Percentiles rank a stretch among this genome's conserved stretches.
phyloP scores from a whole-genome alignment of 1,140 invertebrate genomes.

The Diorhabda elongata region DNA sequence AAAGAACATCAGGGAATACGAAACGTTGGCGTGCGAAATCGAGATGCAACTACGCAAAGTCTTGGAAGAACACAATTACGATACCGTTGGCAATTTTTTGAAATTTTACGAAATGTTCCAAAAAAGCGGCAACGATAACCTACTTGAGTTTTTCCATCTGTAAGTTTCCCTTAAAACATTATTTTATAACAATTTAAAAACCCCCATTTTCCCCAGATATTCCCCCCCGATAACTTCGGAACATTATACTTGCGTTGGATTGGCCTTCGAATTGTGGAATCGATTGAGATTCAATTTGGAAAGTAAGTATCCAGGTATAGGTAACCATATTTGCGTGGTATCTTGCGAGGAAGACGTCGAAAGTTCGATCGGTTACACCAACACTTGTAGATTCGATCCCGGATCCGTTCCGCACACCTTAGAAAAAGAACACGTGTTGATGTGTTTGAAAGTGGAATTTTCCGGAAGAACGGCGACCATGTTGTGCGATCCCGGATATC shows the following conservation, averaged over 20 bases:
- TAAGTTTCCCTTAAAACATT: conserved; percentile 23
- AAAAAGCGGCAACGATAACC: conserved; percentile 54
- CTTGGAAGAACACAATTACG: conserved; percentile 76
- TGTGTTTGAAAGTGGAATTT: conserved; percentile 71
- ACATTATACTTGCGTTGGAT: conserved; percentile 83
- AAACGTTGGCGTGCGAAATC: conserved; percentile 70
- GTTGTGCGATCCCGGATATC: conserved; percentile 85
- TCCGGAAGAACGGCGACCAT: conserved; percentile 68
- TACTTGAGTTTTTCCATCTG: conserved; percentile 66
- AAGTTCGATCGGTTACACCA: conserved; percentile 61
- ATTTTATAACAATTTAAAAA: background rate
- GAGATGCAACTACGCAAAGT: conserved; percentile 72
- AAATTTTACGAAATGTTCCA: conserved; percentile 72
- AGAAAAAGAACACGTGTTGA: conserved; percentile 87
- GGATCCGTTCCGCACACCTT: conserved; percentile 48
- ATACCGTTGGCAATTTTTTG: conserved; percentile 81
- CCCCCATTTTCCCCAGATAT: conserved; percentile 46
- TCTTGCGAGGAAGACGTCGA: conserved; percentile 85
- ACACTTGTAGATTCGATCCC: conserved; percentile 51
- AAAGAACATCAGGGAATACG: conserved; percentile 63
- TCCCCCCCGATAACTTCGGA: conserved; percentile 67
- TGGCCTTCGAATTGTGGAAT: conserved; percentile 72
- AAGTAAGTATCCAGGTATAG: conserved; percentile 61
- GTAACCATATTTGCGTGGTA: conserved; percentile 65
- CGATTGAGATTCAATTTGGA: conserved; percentile 54